Evolutionary conservation across 1,140 invertebrate species (phyloP).

Genomic region (Zaprionus davidi): DNA sequence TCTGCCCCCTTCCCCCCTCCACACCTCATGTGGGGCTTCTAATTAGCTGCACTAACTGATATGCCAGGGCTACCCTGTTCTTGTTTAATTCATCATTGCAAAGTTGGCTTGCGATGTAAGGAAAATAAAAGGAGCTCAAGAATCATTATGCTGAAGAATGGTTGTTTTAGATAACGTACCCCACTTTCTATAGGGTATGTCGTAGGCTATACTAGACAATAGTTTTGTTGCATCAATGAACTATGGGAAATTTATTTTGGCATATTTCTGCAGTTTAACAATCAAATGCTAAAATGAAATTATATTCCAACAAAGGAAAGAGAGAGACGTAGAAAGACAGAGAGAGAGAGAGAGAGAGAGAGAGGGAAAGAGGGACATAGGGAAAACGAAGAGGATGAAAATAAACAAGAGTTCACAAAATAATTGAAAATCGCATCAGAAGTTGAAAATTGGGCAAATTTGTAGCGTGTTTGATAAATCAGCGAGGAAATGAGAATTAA

Average conservation of each 20-base stretch:
- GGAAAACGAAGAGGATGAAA: no score
- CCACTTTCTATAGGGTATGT: background rate
- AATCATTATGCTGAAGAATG: no score
- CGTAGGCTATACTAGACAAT: background rate
- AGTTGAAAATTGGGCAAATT: constrained; percentile 16
- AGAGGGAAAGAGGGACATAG: no score
- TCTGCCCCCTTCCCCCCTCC: background rate
- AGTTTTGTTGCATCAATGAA: background rate
- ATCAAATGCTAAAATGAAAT: background rate
- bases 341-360: no score
- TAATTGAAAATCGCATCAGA: background rate
- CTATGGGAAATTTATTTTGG: background rate
- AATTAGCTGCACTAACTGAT: background rate
- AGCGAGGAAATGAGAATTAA: constrained; percentile 6
- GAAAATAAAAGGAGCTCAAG: no score
- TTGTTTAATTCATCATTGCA: background rate
- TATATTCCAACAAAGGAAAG: background rate
- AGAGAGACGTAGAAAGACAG: background rate
- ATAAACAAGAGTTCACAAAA: background rate
- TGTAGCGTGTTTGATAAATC: background rate
- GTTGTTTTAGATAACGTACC: no score
- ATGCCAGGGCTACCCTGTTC: background rate
- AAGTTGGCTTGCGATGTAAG: background rate
- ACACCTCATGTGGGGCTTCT: background rate
- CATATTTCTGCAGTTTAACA: background rate